phyloP scores from a whole-genome alignment of 2,797 vertebrate genomes.

The Anabas testudineus region DNA sequence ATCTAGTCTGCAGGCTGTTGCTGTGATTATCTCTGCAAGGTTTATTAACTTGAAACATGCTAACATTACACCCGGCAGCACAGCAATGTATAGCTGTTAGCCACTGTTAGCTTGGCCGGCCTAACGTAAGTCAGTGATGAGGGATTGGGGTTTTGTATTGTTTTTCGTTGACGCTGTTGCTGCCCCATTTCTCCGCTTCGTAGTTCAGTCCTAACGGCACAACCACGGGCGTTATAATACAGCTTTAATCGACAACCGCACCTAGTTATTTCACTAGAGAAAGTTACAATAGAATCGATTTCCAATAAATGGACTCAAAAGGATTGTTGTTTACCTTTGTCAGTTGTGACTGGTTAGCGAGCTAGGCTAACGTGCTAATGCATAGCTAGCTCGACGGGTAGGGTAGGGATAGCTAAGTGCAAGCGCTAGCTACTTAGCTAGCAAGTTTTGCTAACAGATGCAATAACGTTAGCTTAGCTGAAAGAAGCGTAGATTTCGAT shows the following conservation, averaged over 20 bases:
- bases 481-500: slow-evolving; percentile 63
- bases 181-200: slow-evolving; percentile 55
- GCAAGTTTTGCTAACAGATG: slow-evolving; percentile 79
- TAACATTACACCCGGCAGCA: slow-evolving; percentile 11
- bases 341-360: slow-evolving; percentile 77
- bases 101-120: slow-evolving; percentile 60
- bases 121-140: slow-evolving; percentile 40
- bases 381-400: slow-evolving; percentile 71
- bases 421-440: slow-evolving; percentile 73
- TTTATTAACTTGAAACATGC: slow-evolving; percentile 11
- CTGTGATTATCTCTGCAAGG: background rate
- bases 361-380: slow-evolving; percentile 75
- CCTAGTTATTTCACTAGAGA: background rate
- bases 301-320: slow-evolving; percentile 16
- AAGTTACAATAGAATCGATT: slow-evolving; percentile 21
- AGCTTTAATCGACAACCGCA: slow-evolving; percentile 11
- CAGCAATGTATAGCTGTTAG: slow-evolving; percentile 40
- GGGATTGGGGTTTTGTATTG: slow-evolving; percentile 62
- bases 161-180: slow-evolving; percentile 75
- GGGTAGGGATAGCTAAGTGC: slow-evolving; percentile 53
- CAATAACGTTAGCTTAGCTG: slow-evolving; percentile 74
- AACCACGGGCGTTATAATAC: slow-evolving; percentile 10
- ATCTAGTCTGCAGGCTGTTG: slow-evolving; percentile 4
- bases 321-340: slow-evolving; percentile 81
- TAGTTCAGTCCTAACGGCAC: slow-evolving; percentile 42